Evolutionary conservation across 2,113 vertebrate genomes (phyloP), one percentile per base, ranked within the genome.

Genomic region (Catharus minimus): DNA sequence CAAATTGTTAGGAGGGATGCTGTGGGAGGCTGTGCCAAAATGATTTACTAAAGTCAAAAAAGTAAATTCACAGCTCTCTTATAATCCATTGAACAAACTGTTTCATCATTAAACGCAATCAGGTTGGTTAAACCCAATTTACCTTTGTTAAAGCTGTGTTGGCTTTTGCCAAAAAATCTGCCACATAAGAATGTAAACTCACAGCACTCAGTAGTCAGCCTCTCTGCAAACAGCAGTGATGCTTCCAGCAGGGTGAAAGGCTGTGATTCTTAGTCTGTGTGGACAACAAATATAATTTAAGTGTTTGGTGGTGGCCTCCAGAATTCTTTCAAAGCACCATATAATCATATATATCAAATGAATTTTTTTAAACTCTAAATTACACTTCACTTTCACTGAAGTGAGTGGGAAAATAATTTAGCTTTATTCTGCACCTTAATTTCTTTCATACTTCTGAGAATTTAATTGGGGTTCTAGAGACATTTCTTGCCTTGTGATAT

Each of bases 391-490:
- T 85, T 52, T 28, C 39, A 68, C 27, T 60, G 39, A 64, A 82
- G 18, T 44, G 14, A 4, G 4, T 43, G 9, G 3, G 24, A 10
- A 74, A 64, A 73, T 39, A 78, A 73, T 49, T 44, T 53, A 73
- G 18, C 28, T 15, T 28, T 73, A 28, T 43, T 32, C 18, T 78
- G 11, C 39, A 49, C 10, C 15, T 91, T 28, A 55, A 5, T 55
- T 78, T 65, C 21, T 74, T 36, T 65, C 18, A 46, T 55, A 55
- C 4, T 55, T 58, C 32, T 55, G 44, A 68, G 36, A 77, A 58
- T 43, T 13, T 1, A 58, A 26, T 20, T n/a, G 0, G 3, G 7
- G 3, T 2, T 68, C 19, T 74, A 36, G 15, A 68, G 9, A 82
- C 50, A 7, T 64, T 82, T 86, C 15, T 78, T 49, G 15, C 10